Base-by-base conservation (phyloP, 1,140 invertebrate species). In the Drosophila subobscura region DNA sequence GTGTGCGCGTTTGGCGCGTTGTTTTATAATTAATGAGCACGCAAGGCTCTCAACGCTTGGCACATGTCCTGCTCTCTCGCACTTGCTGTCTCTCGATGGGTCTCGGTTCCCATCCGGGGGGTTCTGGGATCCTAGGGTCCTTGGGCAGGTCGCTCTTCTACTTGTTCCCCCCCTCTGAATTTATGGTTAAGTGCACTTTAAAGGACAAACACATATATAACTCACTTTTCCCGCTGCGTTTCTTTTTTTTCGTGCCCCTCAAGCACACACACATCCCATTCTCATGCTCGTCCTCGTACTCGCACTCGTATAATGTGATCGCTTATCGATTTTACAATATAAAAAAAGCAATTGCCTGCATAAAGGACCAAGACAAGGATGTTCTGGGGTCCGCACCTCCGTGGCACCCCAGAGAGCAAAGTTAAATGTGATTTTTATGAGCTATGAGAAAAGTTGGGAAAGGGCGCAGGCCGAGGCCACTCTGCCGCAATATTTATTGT, bases 241-340 rank as follows among this genome's bases (percentile, higher is more conserved):
- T 71, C 79, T 65, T 58, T 59, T 55, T 47, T 66, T 14, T 7
- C 16, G 1, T 37, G 61, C 45, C 41, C 54, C 33, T 57, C 29
- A 20, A 27, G 27, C 58, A 45, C 25, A 42, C 27, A 54, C 66
- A 40, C 42, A 12, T 1, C 25, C 3, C 25, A 2, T 2, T 8
- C 10, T 10, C 22, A 1, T 33, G n/a, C 29, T 20, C 46, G 20
- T 16, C 33, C 56, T 23, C 41, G 27, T 14, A 33, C 57, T 58
- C 70, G 51, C 63, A 53, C 57, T 67, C 64, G 66, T 63, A 88
- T 88, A 83, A 88, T 88, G 83, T 88, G 83, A 88, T 88, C 83
- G 83, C 84, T 88, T 88, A 88, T 88, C 83, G 83, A 88, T 88
- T 88, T 88, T 88, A 88, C 83, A 88, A 88, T 88, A 88, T 88